Percentiles rank a stretch among this genome's conserved stretches.
These are phyloP conservation scores for Lophochroa leadbeateri DNA, from an alignment of 2,113 vertebrate genomes.

Conservation along the genomic window DNA sequence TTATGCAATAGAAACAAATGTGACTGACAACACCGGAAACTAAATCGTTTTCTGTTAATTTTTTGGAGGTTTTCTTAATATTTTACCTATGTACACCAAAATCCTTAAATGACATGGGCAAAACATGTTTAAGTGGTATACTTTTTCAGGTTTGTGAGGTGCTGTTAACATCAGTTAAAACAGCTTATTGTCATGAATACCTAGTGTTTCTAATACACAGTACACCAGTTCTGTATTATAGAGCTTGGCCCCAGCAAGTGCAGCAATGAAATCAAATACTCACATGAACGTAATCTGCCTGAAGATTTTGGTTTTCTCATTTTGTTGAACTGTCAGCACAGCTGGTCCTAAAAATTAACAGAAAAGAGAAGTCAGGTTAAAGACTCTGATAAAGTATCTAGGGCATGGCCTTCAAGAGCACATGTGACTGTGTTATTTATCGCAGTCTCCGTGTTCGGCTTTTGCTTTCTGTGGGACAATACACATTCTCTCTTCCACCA, in stretches of 20 bases:
- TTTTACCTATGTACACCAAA: not conserved
- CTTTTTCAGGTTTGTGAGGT: not conserved
- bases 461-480: not conserved
- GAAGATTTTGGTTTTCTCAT: not conserved
- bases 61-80: not conserved
- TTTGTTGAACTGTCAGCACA: not conserved
- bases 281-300: not conserved
- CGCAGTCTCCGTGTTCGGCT: not conserved
- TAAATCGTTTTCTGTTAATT: not conserved
- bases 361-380: not conserved
- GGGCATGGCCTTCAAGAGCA: not conserved
- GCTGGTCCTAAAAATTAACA: not conserved
- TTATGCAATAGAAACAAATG: not conserved
- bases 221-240: not conserved
- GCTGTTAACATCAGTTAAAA: not conserved
- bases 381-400: not conserved
- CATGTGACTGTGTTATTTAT: fast-evolving
- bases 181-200: not conserved
- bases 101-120: not conserved
- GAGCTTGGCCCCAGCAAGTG: not conserved
- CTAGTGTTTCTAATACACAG: not conserved
- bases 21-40: not conserved
- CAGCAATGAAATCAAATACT: not conserved
- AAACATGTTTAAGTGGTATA: not conserved
- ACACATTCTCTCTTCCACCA: not conserved